phyloP scores from a whole-genome alignment of 2,888 invertebrate species.

The Heteromurus nitidus region DNA sequence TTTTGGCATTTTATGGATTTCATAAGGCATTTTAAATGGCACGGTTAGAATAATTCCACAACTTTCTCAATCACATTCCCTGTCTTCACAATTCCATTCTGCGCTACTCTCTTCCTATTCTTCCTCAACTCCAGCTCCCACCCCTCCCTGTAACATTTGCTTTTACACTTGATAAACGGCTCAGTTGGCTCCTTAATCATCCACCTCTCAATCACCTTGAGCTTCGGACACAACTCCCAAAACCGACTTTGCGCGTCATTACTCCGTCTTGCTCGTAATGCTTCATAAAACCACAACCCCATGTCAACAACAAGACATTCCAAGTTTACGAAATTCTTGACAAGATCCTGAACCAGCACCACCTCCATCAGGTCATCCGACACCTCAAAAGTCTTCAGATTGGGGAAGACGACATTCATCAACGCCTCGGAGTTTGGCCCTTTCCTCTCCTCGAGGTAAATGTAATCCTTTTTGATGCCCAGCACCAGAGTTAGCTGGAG shows the following conservation, averaged over 20 bases:
- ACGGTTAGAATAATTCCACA: too few relatives aligned
- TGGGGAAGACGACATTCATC: not conserved
- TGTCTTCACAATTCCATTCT: too few relatives aligned
- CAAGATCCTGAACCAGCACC: not conserved
- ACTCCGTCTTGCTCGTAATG: not conserved
- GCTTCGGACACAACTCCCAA: not conserved
- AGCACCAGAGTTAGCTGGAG: not conserved
- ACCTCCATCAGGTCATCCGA: not conserved
- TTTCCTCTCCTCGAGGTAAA: not conserved
- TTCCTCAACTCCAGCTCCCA: too few relatives aligned
- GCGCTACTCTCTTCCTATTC: too few relatives aligned
- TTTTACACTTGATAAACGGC: too few relatives aligned
- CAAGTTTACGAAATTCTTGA: not conserved
- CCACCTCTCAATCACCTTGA: not conserved
- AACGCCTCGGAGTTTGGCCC: not conserved
- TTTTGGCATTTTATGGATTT: too few relatives aligned
- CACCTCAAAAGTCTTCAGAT: not conserved
- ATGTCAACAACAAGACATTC: not conserved
- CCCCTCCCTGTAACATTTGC: too few relatives aligned
- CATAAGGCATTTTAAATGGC: too few relatives aligned
- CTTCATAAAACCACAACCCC: not conserved
- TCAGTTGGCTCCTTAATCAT: too few relatives aligned
- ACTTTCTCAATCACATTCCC: too few relatives aligned
- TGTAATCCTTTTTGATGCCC: not conserved
- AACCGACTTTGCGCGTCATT: not conserved